phyloP scores from a whole-genome alignment of 1,140 invertebrate genomes.

The Callitettix versicolor region DNA sequence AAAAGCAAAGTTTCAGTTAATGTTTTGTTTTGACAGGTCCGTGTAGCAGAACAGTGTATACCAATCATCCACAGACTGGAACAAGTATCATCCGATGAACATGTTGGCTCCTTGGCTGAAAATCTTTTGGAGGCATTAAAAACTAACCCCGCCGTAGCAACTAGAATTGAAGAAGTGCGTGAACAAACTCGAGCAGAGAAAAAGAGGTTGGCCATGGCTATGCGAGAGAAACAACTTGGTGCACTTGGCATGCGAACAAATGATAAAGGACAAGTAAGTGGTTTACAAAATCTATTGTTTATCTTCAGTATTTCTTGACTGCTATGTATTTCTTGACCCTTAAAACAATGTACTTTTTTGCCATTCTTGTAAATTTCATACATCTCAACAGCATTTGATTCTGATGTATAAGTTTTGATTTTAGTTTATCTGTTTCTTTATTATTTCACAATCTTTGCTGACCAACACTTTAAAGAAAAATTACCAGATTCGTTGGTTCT shows the following conservation, averaged over 20 bases:
- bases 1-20: no score
- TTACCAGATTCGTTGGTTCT: no score
- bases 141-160: constrained; percentile 69
- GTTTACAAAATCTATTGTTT: not conserved
- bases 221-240: constrained; percentile 88
- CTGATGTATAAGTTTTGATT: no score
- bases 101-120: constrained; percentile 92
- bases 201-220: constrained; percentile 94
- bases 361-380: no score
- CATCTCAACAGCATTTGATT: no score
- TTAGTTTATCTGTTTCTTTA: no score
- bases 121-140: constrained; percentile 85
- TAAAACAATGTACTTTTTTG: no score
- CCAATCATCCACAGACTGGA: constrained; percentile 90
- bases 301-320: no score
- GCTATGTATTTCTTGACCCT: no score
- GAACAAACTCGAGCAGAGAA: constrained; percentile 88
- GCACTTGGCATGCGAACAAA: constrained; percentile 92
- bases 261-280: constrained; percentile 69
- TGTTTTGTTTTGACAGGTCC: constrained; percentile 39
- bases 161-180: constrained; percentile 81
- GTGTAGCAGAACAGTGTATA: constrained; percentile 76
- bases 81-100: constrained; percentile 94
- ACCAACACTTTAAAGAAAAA: no score
- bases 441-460: no score